A percentile compares a stretch with the other conserved stretches of the same genome.
phyloP scores from a whole-genome alignment of 2,113 vertebrate genomes.

The Hypanus sabinus region DNA sequence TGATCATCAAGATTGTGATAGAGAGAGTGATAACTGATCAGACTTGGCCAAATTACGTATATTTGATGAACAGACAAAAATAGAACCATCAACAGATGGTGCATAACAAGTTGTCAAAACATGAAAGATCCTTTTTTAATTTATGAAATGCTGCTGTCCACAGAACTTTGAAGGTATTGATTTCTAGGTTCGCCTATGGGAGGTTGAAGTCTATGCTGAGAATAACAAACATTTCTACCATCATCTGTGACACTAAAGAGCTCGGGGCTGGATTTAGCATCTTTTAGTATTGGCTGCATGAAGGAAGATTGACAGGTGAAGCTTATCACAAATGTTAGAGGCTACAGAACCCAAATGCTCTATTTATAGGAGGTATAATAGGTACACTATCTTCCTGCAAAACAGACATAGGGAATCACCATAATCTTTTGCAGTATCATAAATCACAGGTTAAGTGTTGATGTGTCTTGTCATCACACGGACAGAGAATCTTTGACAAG shows the following conservation, averaged over 20 bases:
- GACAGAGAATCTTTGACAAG: neutral
- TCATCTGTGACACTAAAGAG: neutral
- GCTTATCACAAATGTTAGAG: neutral
- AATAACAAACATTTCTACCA: neutral
- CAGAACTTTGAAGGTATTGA: neutral
- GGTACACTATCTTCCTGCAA: neutral
- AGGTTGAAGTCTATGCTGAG: neutral
- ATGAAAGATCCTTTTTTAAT: neutral
- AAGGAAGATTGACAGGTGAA: conserved; percentile 2
- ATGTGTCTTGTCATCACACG: no score
- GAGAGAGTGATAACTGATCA: neutral
- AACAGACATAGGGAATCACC: neutral
- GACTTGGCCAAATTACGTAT: neutral
- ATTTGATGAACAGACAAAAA: neutral
- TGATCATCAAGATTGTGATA: neutral
- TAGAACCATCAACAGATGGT: conserved; percentile 19
- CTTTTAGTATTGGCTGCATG: neutral
- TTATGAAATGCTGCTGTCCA: neutral
- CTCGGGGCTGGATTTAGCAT: neutral
- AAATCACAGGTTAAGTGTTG: neutral
- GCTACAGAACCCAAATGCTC: neutral
- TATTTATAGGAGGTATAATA: neutral
- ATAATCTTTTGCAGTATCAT: neutral
- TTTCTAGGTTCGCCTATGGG: conserved; percentile 13
- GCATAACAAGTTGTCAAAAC: neutral